Evolutionary conservation across 2,888 invertebrate species (phyloP), one percentile per base, ranked within the genome.

Genomic region (Leucoma salicis): DNA sequence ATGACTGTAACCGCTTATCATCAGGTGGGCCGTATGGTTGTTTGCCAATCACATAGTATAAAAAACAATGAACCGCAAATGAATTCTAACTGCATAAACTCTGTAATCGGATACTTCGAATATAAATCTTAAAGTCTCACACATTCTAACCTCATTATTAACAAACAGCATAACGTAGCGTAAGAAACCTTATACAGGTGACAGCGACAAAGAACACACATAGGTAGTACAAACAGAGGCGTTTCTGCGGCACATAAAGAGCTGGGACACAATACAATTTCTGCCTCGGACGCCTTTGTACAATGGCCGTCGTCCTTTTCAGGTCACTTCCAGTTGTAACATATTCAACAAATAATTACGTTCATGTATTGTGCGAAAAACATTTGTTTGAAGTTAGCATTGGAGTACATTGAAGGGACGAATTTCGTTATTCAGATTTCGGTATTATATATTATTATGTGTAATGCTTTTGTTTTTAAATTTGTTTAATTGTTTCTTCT

Each of bases 261-360:
- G 63, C 41, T 49, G 43, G 53, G 38, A 47, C 63, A 85, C 82
- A 86, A 86, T 84, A 81, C 82, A 70, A 74, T 80, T 78, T 76
- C 86, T 80, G 74, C 70, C 74, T 75, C 70, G 69, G 78, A 73
- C 78, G 75, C 81, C 74, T 80, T 72, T 69, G 67, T 73, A 75
- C 72, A 74, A 76, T 74, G 65, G 74, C 61, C 57, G 76, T 77
- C 80, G 78, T 82, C 77, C 82, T 78, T 84, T 86, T 83, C 77
- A 85, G 84, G 82, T 83, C 86, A 82, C 70, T 79, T 78, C 76
- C 81, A 87, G 71, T 72, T 61, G 70, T 76, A 74, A 74, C 76
- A 66, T 75, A 78, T 72, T 74, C 69, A 74, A 81, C 76, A 77
- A 78, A 82, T 80, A 78, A 81, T 82, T 78, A 76, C 71, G 68